phyloP scores from a whole-genome alignment of 2,888 invertebrate species.

The Orchesella flavescens region DNA sequence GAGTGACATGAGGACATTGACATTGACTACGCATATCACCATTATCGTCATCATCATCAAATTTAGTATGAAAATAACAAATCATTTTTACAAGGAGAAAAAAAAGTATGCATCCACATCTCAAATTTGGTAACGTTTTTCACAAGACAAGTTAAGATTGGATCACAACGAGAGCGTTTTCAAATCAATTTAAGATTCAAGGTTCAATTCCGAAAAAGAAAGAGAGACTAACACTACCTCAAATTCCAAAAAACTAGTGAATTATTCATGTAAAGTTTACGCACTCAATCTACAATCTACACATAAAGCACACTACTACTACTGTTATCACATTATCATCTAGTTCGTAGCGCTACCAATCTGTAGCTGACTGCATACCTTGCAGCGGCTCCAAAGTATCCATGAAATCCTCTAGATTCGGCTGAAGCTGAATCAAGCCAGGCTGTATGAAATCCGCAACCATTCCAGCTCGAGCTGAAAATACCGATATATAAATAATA shows the following conservation, averaged over 20 bases:
- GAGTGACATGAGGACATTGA: constrained; percentile 42
- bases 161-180: no score
- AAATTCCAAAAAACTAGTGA: no score
- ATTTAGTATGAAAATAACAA: constrained; percentile 1
- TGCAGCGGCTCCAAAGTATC: constrained; percentile 89
- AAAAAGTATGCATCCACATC: neutral
- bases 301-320: no score
- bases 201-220: no score
- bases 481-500: constrained; percentile 50
- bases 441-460: constrained; percentile 98
- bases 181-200: no score
- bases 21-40: constrained; percentile 9
- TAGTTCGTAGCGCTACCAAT: no score
- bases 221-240: no score
- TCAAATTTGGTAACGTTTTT: neutral
- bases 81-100: neutral
- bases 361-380: constrained; percentile 76
- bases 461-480: constrained; percentile 83
- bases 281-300: no score
- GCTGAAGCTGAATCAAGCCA: constrained; percentile 95
- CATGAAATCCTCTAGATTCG: constrained; percentile 96
- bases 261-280: neutral
- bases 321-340: no score
- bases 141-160: no score
- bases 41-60: neutral